Conservation (phyloP, 2,797 vertebrate genomes). For the Muscicapa comitata region DNA sequence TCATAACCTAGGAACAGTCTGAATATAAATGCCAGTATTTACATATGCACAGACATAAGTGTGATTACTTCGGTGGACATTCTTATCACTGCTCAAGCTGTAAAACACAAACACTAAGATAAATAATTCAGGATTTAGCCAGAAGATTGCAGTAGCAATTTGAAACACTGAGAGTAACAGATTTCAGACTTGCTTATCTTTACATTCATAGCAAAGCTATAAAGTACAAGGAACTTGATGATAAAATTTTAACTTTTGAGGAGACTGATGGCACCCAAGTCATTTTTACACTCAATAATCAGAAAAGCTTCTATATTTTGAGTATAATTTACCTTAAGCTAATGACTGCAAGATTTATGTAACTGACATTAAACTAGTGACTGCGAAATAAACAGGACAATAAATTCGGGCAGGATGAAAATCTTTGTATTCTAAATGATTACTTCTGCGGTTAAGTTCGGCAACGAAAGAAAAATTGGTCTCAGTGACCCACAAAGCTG, state of each 20-base stretch:
- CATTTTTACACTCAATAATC: background rate
- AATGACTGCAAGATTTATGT: background rate
- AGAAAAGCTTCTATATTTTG: background rate
- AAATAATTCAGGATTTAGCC: background rate
- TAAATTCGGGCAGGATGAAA: background rate
- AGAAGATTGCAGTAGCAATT: background rate
- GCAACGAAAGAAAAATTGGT: background rate
- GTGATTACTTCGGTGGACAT: background rate
- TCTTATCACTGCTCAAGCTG: background rate
- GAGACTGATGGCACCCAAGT: background rate
- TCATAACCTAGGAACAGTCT: background rate
- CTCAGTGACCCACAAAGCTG: background rate
- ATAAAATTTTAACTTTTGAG: background rate
- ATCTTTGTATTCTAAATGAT: rapidly evolving
- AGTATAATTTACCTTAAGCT: background rate
- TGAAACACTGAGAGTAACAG: background rate
- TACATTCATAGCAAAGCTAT: background rate
- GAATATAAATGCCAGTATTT: background rate
- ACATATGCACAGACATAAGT: background rate
- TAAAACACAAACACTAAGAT: background rate
- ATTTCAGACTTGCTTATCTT: background rate
- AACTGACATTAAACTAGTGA: background rate
- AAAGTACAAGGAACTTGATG: background rate
- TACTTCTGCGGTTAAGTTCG: background rate
- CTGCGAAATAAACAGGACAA: background rate